Evolutionary conservation across 2,797 vertebrate genomes (phyloP).

Genomic region (Schizopygopsis malacanthus): DNA sequence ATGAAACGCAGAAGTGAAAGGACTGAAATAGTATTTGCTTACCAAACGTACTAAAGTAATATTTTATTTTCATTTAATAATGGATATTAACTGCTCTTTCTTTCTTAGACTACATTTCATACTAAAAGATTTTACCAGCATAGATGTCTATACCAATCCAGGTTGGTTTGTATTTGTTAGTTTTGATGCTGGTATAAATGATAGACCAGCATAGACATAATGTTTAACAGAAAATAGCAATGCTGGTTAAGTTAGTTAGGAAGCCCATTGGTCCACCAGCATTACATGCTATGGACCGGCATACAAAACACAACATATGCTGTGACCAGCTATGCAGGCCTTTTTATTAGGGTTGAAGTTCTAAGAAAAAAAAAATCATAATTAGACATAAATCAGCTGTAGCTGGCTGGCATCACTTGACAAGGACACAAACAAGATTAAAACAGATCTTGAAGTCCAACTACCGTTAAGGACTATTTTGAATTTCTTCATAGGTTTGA

Average conservation of each 20-base stretch:
- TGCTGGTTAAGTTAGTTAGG: neutral
- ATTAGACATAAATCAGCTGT: conserved; percentile 6
- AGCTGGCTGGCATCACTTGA: neutral
- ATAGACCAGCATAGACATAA: conserved; percentile 4
- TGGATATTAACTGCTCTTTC: neutral
- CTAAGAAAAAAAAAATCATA: conserved; percentile 12
- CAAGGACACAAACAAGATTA: neutral
- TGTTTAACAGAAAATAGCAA: conserved; percentile 4
- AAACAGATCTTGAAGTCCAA: conserved; percentile 7
- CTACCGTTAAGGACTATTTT: conserved; percentile 21
- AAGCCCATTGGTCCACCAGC: conserved; percentile 6
- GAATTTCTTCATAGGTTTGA: neutral
- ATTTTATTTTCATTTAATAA: neutral
- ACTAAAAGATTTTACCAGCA: neutral
- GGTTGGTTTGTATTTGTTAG: neutral
- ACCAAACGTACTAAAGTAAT: neutral
- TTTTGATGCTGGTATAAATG: conserved; percentile 24
- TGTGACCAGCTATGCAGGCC: conserved; percentile 9
- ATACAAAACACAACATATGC: conserved; percentile 33
- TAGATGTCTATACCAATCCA: neutral
- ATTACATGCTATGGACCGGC: conserved; percentile 25
- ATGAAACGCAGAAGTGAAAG: neutral
- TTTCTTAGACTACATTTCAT: neutral
- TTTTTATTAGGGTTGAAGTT: conserved; percentile 16
- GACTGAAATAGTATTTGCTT: neutral